Evolutionary conservation across 2,888 invertebrate species (phyloP), one percentile per base, ranked within the genome.

Genomic region (Frankliniella fusca): DNA sequence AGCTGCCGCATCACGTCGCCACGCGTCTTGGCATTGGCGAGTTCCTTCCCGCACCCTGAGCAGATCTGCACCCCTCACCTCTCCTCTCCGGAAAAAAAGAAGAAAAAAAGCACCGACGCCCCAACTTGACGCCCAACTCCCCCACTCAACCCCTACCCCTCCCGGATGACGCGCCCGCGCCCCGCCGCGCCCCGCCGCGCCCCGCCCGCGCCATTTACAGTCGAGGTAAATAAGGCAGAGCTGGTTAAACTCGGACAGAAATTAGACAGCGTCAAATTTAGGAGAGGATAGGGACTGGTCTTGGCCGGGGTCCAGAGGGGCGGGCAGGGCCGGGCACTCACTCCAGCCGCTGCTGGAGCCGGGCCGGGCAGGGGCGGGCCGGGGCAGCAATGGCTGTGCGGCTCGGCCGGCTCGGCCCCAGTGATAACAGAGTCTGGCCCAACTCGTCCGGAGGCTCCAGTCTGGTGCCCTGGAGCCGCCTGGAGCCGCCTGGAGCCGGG

Each of bases 361-460:
- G n/a, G n/a, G 61, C 61, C 61, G n/a, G 20, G 18, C 54, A 8
- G 61, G 61, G 61, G 18, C 61, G 61, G 61, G 18, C 38, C 38
- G 38, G 38, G 38, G 38, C 38, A 38, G 38, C 38, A 38, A 38
- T 38, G 38, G 61, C 54, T 18, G 54, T 18, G 54, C 61, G 61
- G 61, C 18, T 11, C 61, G 20, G n/a, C 61, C n/a, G 61, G 10
- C 18, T 20, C 61, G 15, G 61, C 61, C 18, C 61, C 61, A 61
- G 61, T 61, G 61, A 61, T 61, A 61, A 61, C 20, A 61, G 61
- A 61, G 61, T 61, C 61, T 61, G 61, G 61, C 61, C n/a, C 61
- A 18, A n/a, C 61, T 38, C 38, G 38, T 38, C 38, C 5, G 38
- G 61, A 61, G 61, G 61, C 61, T 18, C 61, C 61, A 61, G 61